phyloP scores from a whole-genome alignment of 1,140 invertebrate genomes.

The Sycophila sp. region DNA sequence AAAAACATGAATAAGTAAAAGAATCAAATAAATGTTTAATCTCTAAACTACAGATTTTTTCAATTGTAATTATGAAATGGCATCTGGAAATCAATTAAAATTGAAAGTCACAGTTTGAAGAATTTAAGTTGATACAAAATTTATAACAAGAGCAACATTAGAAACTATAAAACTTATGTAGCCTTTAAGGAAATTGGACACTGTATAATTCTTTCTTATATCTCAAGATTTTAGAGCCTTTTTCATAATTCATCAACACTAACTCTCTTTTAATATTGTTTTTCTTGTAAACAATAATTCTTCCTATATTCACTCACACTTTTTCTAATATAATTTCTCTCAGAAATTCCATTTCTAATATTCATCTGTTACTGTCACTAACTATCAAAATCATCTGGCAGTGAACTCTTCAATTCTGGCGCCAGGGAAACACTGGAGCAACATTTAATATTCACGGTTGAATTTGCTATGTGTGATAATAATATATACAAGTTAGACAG shows the following conservation, averaged over 20 bases:
- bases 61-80: too few species aligned
- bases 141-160: too few species aligned
- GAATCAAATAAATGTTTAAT: too few species aligned
- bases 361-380: background rate
- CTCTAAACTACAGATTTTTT: too few species aligned
- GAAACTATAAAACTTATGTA: too few species aligned
- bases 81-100: too few species aligned
- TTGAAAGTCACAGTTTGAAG: too few species aligned
- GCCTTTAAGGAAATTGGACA: too few species aligned
- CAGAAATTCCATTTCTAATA: background rate
- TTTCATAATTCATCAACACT: background rate
- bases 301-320: constrained; percentile 1
- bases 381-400: constrained; percentile 27
- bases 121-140: too few species aligned
- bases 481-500: constrained; percentile 33
- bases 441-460: constrained; percentile 29
- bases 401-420: constrained; percentile 26
- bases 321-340: constrained; percentile 16
- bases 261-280: background rate
- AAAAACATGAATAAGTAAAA: too few species aligned
- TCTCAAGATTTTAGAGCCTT: background rate
- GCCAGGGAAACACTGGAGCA: constrained; percentile 22
- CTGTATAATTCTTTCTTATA: too few species aligned
- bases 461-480: constrained; percentile 32
- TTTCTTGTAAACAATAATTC: background rate